Base-by-base conservation (phyloP, 2,797 vertebrate species). In the Eleutherodactylus coqui region DNA sequence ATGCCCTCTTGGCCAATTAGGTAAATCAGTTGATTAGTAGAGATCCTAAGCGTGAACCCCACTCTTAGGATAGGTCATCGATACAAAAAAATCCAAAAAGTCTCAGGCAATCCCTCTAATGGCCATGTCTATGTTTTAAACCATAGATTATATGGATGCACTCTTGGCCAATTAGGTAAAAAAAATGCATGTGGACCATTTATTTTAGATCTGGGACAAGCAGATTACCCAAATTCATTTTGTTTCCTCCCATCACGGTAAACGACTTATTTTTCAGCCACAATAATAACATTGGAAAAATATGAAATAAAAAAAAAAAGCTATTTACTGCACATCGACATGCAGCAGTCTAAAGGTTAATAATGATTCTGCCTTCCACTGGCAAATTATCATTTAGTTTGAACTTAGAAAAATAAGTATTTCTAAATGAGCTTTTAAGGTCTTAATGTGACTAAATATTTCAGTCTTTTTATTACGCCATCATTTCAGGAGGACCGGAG, bases 361-460 rank as follows among this genome's bases (percentile, higher is more conserved):
- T 82, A 82, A 72, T 72, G 64, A 38, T 70, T 34, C 49, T 14
- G 49, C 7, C 47, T 73, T 72, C 8, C 14, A 73, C 67, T 27
- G 38, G 47, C 29, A 43, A 82, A 82, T 82, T 27, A 82, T 73
- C 38, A 38, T 29, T 38, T 19, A 82, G 34, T 38, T n/a, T 24
- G 69, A 70, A 27, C 67, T 58, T 72, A 41, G 53, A 82, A 73
- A 82, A 49, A 81, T 45, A 69, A 72, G 32, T 11, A 72, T 73
- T 82, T 73, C 64, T 82, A 72, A 82, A 82, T 72, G 47, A 82
- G 80, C 41, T 72, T 82, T 58, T 82, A 34, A 73, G 67, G 80
- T 82, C 80, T 82, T 72, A 72, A 82, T 82, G 80, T 82, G 73
- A 82, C 80, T 82, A 82, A 82, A 82, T 82, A 82, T 82, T 82